These are phyloP conservation scores for Gymnothorax reevesii DNA, from an alignment of 2,797 vertebrate species.

Conservation along the genomic window DNA sequence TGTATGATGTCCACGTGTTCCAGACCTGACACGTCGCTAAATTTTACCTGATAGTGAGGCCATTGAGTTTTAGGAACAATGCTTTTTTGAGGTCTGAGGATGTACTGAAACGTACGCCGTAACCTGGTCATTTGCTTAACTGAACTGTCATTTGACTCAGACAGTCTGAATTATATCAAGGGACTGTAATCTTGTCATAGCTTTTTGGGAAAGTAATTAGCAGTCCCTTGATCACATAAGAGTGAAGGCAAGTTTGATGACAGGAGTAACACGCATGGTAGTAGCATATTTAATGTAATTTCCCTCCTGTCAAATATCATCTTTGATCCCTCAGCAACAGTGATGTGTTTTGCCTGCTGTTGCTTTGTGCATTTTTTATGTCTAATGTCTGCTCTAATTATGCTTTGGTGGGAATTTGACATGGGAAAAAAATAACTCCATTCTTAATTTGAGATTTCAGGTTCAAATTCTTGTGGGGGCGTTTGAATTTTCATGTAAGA, in stretches of 20 bases:
- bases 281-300: neutral
- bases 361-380: neutral
- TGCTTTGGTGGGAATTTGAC: conserved; percentile 12
- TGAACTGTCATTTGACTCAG: neutral
- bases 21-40: no score
- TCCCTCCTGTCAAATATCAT: neutral
- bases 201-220: conserved; percentile 5
- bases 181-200: neutral
- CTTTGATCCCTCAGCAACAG: conserved; percentile 1
- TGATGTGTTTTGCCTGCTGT: conserved; percentile 13
- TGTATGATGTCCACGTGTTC: no score
- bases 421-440: neutral
- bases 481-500: neutral
- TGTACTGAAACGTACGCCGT: no score
- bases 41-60: no score
- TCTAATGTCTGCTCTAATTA: neutral
- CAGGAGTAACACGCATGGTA: neutral
- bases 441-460: neutral
- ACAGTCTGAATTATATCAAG: neutral
- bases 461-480: neutral
- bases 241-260: neutral
- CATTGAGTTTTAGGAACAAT: no score
- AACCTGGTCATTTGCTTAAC: no score
- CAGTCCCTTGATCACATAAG: neutral
- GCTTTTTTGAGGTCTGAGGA: no score